These are phyloP conservation scores for Mythimna lalbum DNA, from an alignment of 2,888 invertebrate genomes.

Conservation along the genomic window DNA sequence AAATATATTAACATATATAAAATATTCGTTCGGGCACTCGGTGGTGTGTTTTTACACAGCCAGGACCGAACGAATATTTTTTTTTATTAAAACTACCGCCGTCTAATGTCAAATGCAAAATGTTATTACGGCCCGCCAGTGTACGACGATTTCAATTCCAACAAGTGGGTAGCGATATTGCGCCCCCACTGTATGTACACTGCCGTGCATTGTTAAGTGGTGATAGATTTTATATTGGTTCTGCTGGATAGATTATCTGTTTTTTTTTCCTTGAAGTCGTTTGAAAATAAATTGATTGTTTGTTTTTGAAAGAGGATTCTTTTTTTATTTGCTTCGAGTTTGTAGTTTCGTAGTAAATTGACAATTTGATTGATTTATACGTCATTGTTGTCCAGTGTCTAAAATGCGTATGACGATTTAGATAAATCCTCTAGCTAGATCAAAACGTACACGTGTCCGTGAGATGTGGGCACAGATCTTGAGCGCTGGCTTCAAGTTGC, in stretches of 20 bases:
- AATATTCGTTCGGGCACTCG: no score
- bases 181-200: slow-evolving; percentile 61
- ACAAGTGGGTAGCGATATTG: slow-evolving; percentile 79
- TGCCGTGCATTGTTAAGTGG: slow-evolving; percentile 61
- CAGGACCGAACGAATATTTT: slow-evolving; percentile 41
- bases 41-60: slow-evolving; percentile 1
- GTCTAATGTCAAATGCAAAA: slow-evolving; percentile 74
- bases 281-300: slow-evolving; percentile 14
- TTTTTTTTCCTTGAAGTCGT: slow-evolving; percentile 4
- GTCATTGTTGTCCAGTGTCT: no score
- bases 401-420: no score
- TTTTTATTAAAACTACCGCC: slow-evolving; percentile 73
- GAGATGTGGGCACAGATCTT: no score
- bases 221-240: slow-evolving; percentile 60
- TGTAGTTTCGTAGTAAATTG: background rate
- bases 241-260: slow-evolving; percentile 25
- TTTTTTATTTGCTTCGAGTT: background rate
- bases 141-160: slow-evolving; percentile 75
- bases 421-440: no score
- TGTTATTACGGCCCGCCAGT: slow-evolving; percentile 71
- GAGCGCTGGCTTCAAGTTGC: no score
- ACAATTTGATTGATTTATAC: background rate
- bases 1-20: slow-evolving; percentile 26
- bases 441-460: no score
- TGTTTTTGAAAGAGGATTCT: background rate